phyloP scores from a whole-genome alignment of 2,113 vertebrate genomes.

The Phrynosoma platyrhinos region DNA sequence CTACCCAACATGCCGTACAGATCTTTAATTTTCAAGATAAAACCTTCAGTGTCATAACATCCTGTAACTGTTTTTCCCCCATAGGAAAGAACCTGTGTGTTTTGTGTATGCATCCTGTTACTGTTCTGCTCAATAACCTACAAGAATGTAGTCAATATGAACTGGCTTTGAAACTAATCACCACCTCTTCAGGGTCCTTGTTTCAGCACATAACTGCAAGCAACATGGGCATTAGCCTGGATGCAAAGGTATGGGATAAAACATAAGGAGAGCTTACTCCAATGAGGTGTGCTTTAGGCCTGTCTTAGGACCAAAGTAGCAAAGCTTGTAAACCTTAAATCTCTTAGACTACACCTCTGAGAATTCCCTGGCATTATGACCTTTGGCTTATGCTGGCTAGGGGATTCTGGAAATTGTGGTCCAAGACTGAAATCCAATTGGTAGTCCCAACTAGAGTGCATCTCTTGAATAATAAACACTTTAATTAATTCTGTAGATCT shows the following conservation, averaged over 20 bases:
- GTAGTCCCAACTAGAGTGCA: too few relatives aligned
- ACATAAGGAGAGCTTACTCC: not conserved
- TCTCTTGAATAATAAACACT: too few relatives aligned
- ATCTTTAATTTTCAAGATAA: not conserved
- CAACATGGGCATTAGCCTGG: slow-evolving; percentile 79
- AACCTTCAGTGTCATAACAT: not conserved
- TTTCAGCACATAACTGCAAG: slow-evolving; percentile 87
- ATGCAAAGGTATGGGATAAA: slow-evolving; percentile 72
- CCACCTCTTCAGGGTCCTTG: slow-evolving; percentile 83
- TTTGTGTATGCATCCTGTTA: slow-evolving; percentile 78
- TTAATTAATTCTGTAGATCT: too few relatives aligned
- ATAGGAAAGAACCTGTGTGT: slow-evolving; percentile 80
- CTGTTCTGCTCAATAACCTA: slow-evolving; percentile 85
- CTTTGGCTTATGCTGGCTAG: too few relatives aligned
- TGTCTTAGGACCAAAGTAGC: fast-evolving
- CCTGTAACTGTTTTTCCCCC: not conserved
- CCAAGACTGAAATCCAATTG: too few relatives aligned
- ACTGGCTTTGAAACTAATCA: slow-evolving; percentile 83
- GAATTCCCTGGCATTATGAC: too few relatives aligned
- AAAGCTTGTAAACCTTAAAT: too few relatives aligned
- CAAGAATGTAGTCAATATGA: slow-evolving; percentile 93
- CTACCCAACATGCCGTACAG: not conserved
- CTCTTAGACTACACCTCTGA: too few relatives aligned
- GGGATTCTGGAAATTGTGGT: too few relatives aligned
- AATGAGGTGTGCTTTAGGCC: not conserved